Base-by-base conservation (phyloP, 2,113 vertebrate species). In the Mixornis gularis region DNA sequence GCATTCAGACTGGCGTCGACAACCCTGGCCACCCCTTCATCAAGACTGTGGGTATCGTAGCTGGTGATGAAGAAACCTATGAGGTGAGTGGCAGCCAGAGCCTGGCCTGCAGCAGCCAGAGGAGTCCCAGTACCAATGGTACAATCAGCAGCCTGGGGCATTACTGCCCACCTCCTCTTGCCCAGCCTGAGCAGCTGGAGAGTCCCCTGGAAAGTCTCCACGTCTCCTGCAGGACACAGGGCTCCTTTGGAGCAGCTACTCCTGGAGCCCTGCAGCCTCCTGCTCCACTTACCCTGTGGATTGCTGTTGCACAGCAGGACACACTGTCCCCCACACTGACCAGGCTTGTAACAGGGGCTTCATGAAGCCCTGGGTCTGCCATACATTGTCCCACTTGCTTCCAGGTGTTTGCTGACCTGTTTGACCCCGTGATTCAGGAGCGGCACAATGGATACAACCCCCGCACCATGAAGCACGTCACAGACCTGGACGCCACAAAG, bases 11-110 rank as follows among this genome's bases (percentile, higher is more conserved):
- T 0, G 99, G 99, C 0, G 99, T 99, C 32, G 99, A 99, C 98
- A 99, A 99, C 96, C 99, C 99, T 0, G 99, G 99, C 16, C 99
- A 99, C 94, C 99, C 99, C 34, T 99, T 99, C 97, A 99, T 99
- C 97, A 98, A 98, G 96, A 98, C 98, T 10, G 98, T 98, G 84
- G 98, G 98, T 87, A 98, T 98, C 53, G 98, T 99, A 73, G 99
- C 99, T n/a, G 99, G 99, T 17, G 99, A 99, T 86, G 99, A 99
- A 95, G 99, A 99, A 95, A 97, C 98, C 48, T 99, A 99, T 14
- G 98, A 99, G 99, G 99, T 99, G 95, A 97, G 97, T 85, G 66
- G 85, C 6, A 41, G 62, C 60, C 36, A 6, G 74, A 95, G 79
- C 65, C 52, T 49, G 64, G 11, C 22, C 82, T 53, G 32, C 79